phyloP scores from a whole-genome alignment of 2,113 vertebrate species.

The Corythornis vintsioides region DNA sequence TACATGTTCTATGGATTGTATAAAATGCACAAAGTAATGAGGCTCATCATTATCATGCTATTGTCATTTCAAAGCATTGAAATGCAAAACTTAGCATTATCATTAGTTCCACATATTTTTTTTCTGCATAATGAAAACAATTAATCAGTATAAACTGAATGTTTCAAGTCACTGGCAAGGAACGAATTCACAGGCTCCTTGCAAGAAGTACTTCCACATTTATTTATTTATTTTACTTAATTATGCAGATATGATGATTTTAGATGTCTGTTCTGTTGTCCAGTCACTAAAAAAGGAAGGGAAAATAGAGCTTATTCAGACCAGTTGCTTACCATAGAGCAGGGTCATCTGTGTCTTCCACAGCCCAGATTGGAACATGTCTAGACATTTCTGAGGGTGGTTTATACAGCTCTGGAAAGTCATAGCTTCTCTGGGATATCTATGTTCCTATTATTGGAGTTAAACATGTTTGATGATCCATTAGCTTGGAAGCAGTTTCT shows the following conservation, averaged over 20 bases:
- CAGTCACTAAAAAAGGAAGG: neutral
- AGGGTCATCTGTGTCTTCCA: neutral
- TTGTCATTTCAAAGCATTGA: slow-evolving; percentile 71
- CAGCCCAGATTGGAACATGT: neutral
- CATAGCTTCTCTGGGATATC: neutral
- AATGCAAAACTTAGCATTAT: slow-evolving; percentile 67
- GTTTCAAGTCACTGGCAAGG: slow-evolving; percentile 52
- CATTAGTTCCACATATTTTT: slow-evolving; percentile 71
- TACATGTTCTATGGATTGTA: slow-evolving; percentile 42
- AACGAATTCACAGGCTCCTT: slow-evolving; percentile 3
- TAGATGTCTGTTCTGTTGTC: neutral
- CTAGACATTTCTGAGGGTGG: neutral
- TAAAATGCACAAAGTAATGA: slow-evolving; percentile 49
- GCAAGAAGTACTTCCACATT: neutral
- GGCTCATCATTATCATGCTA: slow-evolving; percentile 42
- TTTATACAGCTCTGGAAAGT: neutral
- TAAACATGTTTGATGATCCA: neutral
- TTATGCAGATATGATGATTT: neutral
- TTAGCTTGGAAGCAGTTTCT: neutral
- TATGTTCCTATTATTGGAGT: neutral
- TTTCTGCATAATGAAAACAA: slow-evolving; percentile 70
- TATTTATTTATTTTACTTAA: neutral
- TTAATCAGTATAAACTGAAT: slow-evolving; percentile 65
- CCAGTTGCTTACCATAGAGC: neutral
- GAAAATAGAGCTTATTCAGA: neutral